Evolutionary conservation across 2,113 vertebrate genomes (phyloP), one percentile per base, ranked within the genome.

Genomic region (Raja brachyura): DNA sequence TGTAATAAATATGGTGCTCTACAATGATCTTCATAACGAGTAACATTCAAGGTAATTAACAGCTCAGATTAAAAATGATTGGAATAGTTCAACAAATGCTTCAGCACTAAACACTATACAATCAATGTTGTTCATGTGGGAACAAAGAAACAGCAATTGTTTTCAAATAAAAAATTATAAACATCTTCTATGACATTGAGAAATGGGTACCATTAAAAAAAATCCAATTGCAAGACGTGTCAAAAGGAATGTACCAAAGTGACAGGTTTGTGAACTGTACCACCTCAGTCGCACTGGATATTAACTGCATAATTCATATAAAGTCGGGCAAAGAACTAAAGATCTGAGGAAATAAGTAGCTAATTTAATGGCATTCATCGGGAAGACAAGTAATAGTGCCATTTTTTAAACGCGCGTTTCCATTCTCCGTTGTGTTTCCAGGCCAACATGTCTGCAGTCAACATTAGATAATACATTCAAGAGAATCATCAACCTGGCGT

Each of bases 241-340:
- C 33, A 74, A 92, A 92, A 54, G 33, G 90, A 92, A 92, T 92
- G 90, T 92, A 74, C 90, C 90, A 74, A 73, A 92, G 33, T 39
- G 20, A 28, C 31, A 70, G 33, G 63, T 73, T 54, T 73, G 31
- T 73, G 63, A 18, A 59, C 31, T 70, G 31, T 33, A 48, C 31
- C 20, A 4, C 8, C 63, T 88, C n/a, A 5, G n/a, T 90, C 63
- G 33, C 83, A 86, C 13, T 59, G 22, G 54, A 20, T 13, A 20
- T 28, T 59, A 85, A 85, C 79, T 63, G 56, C 83, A n/a, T 61
- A 33, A 88, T 31, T 31, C 59, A 31, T 31, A 86, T n/a, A 86
- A 85, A 70, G 33, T 22, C 66, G 73, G 18, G 18, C 22, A 70
- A 92, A 25, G 18, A 48, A 92, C 20, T 13, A 73, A 11, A 73